Conservation (phyloP, 1,140 invertebrate genomes). For the Hylyphantes graminicola region DNA sequence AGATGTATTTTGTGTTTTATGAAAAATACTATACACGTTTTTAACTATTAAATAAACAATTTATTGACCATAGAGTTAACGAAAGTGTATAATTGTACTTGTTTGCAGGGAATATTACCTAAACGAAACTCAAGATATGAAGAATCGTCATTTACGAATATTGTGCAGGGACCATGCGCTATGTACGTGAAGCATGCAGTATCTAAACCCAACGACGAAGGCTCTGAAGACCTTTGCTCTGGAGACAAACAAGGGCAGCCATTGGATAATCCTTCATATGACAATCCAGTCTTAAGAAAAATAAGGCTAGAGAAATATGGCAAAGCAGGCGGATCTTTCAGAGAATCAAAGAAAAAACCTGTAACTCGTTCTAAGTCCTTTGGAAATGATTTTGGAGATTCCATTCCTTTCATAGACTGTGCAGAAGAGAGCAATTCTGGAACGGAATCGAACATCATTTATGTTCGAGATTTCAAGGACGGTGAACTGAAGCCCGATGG, state of each 20-base stretch:
- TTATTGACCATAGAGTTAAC: too few species aligned
- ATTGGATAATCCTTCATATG: too few species aligned
- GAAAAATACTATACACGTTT: too few species aligned
- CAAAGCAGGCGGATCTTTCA: conserved; percentile 18
- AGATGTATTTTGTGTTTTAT: too few species aligned
- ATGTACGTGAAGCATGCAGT: too few species aligned
- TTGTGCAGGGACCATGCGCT: background rate
- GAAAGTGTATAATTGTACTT: background rate
- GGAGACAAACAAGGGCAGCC: too few species aligned
- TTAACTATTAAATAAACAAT: too few species aligned
- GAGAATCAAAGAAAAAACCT: background rate
- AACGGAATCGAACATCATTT: conserved; percentile 37
- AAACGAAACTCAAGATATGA: conserved; percentile 9
- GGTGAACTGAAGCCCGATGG: background rate
- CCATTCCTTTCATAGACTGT: conserved; percentile 39
- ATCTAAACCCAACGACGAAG: too few species aligned
- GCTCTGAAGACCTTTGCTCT: too few species aligned
- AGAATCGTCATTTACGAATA: conserved; percentile 36
- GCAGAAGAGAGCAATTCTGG: conserved; percentile 26
- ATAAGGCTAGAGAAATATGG: background rate
- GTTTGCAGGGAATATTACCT: conserved; percentile 22
- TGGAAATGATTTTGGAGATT: conserved; percentile 16
- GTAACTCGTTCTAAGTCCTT: conserved; percentile 21
- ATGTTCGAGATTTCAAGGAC: background rate
- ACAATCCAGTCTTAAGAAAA: too few species aligned